Percentiles rank a stretch among this genome's conserved stretches.
These are phyloP conservation scores for Belgica antarctica DNA, from an alignment of 2,888 invertebrate genomes.

Conservation along the genomic window DNA sequence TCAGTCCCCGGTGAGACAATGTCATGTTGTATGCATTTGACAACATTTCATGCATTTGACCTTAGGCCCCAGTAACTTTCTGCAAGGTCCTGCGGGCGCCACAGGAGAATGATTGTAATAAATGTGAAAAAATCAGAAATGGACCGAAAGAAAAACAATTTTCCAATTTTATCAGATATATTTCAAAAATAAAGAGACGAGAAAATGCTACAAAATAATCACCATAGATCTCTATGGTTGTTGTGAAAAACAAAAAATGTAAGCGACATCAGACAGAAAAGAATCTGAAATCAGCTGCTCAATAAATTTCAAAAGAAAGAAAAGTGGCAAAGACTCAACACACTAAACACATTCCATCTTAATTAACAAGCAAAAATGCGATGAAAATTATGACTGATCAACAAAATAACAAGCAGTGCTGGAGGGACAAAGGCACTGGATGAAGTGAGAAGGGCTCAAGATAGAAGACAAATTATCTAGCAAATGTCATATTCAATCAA, in stretches of 20 bases:
- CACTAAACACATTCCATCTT: constrained; percentile 28
- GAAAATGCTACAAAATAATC: neutral
- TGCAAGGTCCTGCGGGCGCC: too few relatives aligned
- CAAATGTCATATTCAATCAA: too few relatives aligned
- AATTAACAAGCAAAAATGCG: constrained; percentile 24
- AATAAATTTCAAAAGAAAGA: constrained; percentile 37
- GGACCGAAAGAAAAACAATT: neutral
- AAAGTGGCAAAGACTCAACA: neutral
- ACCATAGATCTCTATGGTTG: neutral
- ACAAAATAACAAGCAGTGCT: neutral
- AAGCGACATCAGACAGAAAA: constrained; percentile 12
- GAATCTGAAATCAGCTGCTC: constrained; percentile 38
- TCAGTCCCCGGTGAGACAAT: too few relatives aligned
- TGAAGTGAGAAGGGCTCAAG: too few relatives aligned
- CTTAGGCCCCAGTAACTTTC: too few relatives aligned
- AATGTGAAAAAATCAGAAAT: neutral
- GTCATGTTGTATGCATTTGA: too few relatives aligned
- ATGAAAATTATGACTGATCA: neutral
- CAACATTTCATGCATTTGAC: too few relatives aligned
- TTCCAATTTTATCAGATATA: neutral
- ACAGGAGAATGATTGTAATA: neutral
- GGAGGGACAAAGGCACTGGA: too few relatives aligned
- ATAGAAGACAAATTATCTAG: too few relatives aligned
- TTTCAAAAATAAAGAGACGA: neutral
- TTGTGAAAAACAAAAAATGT: neutral